Conservation (phyloP, 2,797 vertebrate genomes). For the Tenualosa thibaudeaui region DNA sequence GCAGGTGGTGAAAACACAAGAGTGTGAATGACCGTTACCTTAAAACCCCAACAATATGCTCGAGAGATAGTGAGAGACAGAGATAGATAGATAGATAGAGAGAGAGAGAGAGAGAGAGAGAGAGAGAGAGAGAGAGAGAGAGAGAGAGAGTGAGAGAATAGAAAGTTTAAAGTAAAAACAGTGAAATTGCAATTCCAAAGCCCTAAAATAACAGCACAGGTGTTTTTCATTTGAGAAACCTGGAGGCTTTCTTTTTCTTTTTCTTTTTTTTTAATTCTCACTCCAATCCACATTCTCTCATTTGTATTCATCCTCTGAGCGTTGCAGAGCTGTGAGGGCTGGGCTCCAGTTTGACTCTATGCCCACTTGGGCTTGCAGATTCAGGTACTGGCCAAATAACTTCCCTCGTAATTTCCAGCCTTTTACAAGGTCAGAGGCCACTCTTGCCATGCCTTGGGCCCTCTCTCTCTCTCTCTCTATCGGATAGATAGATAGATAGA, state of each 20-base stretch:
- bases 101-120: slow-evolving; percentile 31
- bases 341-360: slow-evolving; percentile 36
- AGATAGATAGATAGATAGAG: too few species aligned
- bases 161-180: slow-evolving; percentile 24
- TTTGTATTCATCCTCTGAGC: slow-evolving; percentile 35
- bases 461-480: not conserved
- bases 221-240: slow-evolving; percentile 53
- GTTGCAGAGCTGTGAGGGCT: slow-evolving; percentile 40
- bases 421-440: slow-evolving; percentile 51
- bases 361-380: slow-evolving; percentile 45
- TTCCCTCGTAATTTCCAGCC: slow-evolving; percentile 39
- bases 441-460: slow-evolving; percentile 41
- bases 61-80: slow-evolving; percentile 29
- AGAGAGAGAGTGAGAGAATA: not conserved
- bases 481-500: too few species aligned
- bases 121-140: too few species aligned
- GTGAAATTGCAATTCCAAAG: not conserved
- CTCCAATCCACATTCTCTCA: not conserved
- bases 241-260: slow-evolving; percentile 40
- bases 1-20: not conserved
- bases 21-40: slow-evolving; percentile 14
- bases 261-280: not conserved
- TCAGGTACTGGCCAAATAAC: slow-evolving; percentile 45
- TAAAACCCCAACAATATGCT: slow-evolving; percentile 24
- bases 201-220: slow-evolving; percentile 37